Conservation (phyloP, 2,888 invertebrate species). For the Schrankia costaestrigalis region DNA sequence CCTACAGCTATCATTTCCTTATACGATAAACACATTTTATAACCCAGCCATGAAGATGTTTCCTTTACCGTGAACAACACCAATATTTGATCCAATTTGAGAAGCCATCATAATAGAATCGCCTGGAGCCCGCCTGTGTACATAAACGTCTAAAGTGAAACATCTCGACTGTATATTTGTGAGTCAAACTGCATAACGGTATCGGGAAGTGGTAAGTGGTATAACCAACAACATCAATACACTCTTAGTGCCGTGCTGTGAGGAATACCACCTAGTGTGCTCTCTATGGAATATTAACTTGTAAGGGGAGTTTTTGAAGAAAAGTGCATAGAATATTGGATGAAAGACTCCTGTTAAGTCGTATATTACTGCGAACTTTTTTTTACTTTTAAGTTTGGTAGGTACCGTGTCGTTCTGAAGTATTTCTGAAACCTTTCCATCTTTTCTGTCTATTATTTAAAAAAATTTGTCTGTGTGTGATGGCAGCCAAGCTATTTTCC, state of each 20-base stretch:
- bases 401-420: too few species aligned
- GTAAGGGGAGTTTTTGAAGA: not conserved
- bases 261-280: constrained; percentile 61
- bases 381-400: too few species aligned
- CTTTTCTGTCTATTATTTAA: too few species aligned
- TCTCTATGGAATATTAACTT: constrained; percentile 20
- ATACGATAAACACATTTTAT: too few species aligned
- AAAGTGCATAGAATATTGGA: too few species aligned
- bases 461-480: too few species aligned
- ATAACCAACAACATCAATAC: constrained; percentile 67
- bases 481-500: too few species aligned
- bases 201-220: constrained; percentile 61
- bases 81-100: constrained; percentile 34
- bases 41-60: too few species aligned
- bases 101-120: constrained; percentile 27
- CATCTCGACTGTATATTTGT: constrained; percentile 63
- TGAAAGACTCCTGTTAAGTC: too few species aligned
- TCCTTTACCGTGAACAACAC: constrained; percentile 10
- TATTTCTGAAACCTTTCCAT: too few species aligned
- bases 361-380: too few species aligned
- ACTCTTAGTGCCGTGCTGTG: constrained; percentile 53
- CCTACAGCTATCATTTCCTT: too few species aligned
- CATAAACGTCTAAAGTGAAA: constrained; percentile 50
- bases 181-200: constrained; percentile 68
- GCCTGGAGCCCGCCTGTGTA: constrained; percentile 26